Evolutionary conservation across 2,113 vertebrate species (phyloP), one percentile per base, ranked within the genome.

Genomic region (Alexandromys fortis): DNA sequence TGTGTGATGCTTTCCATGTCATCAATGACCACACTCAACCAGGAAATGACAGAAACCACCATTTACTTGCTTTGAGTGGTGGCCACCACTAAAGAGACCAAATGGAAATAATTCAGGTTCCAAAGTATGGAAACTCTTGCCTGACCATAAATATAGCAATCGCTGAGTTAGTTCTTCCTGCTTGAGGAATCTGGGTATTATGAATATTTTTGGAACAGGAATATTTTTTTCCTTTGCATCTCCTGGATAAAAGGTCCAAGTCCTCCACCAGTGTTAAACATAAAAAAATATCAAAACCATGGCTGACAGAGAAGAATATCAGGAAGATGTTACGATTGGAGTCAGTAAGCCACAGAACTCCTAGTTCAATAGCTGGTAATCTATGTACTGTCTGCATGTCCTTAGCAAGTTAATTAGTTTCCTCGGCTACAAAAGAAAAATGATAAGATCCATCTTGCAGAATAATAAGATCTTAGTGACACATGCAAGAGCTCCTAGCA

Each of bases 41-140:
- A 72, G 22, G 35, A 81, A 94, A 76, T 61, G 45, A 76, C 70
- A 97, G 55, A 33, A 89, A 76, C 33, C 42, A 70, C 77, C 47
- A 63, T 95, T 73, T 76, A 94, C 68, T 61, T 77, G 42, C 75
- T 96, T 68, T 96, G 75, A 95, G 94, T 35, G 86, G 22, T 22
- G 21, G 65, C 52, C 58, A 88, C 58, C 45, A 92, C 24, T 87
- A 85, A 79, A 72, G 0, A 33, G 76, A 93, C 30, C 72, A 95
- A 95, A 92, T 86, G 90, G 47, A 96, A 93, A 90, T 63, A 58
- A 81, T 63, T 87, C 70, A 7, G 16, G 77, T 93, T 92, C 81
- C 76, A 93, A 78, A 35, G 47, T 92, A 35, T 58, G 45, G 90
- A 90, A 55, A 52, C 83, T 91, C 85, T 49, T 94, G 45, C 30